Base-by-base conservation (phyloP, 2,797 vertebrate genomes). In the Ptychobarbus kaznakovi region DNA sequence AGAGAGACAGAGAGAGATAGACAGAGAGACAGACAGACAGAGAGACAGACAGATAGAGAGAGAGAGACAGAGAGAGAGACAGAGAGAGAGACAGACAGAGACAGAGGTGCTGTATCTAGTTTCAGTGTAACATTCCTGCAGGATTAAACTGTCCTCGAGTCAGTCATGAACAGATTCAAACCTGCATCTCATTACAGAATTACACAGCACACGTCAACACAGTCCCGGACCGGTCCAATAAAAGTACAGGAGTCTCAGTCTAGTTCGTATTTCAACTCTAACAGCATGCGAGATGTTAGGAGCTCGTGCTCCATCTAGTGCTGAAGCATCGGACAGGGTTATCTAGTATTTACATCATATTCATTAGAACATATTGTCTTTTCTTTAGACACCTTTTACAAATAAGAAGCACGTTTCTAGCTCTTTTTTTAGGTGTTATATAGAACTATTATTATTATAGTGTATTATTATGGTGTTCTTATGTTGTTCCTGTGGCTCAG, bases 121-220 rank as follows among this genome's bases (percentile, higher is more conserved):
- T 53, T 53, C 63, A 38, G 44, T 38, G 28, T 4, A 53, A 32
- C 65, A 53, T 80, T 80, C 44, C 63, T 3, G 63, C 28, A n/a
- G 78, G 78, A 80, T 68, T 80, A 80, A 68, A 80, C 78, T 51
- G 78, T 80, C 44, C 79, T 80, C 32, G 79, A 80, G 44, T 80
- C 78, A 68, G 63, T 80, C 79, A 81, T 35, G 38, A 69, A 53
- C 79, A 69, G 65, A 53, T 78, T 61, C 38, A 78, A 44, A 78
- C 13, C 53, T 61, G 53, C 53, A 61, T 58, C 38, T 42, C 13
- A 61, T 61, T 42, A 15, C 75, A 4, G 46, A 69, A 69, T 40
- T n/a, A 69, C 46, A 58, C 49, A 56, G 3, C 49, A 42, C 80
- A 72, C 13, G 28, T 70, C 32, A 49, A 81, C 28, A 72, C 42